phyloP scores from a whole-genome alignment of 2,797 vertebrate genomes.

The Ptychadena robeensis region DNA sequence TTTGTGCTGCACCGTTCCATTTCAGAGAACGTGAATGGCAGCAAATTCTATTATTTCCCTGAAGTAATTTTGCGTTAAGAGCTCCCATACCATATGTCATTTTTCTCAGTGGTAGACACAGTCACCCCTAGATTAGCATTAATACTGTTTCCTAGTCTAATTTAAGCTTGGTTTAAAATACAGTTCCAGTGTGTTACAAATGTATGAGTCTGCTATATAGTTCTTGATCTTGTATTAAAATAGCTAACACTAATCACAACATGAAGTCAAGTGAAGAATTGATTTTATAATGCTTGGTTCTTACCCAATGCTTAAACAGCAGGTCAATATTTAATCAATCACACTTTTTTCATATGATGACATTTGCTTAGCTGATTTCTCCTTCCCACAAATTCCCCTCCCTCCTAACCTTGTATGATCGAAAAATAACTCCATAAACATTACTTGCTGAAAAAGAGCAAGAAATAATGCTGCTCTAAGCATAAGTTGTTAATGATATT shows the following conservation, averaged over 20 bases:
- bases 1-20: not conserved
- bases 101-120: constrained; percentile 24
- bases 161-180: constrained; percentile 28
- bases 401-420: constrained; percentile 42
- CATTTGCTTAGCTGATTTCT: constrained; percentile 56
- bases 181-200: constrained; percentile 35
- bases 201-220: constrained; percentile 44
- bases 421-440: constrained; percentile 39
- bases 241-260: constrained; percentile 60
- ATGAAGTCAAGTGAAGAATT: constrained; percentile 62
- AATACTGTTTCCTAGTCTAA: constrained; percentile 23
- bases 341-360: constrained; percentile 56
- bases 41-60: constrained; percentile 13
- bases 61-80: constrained; percentile 26
- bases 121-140: constrained; percentile 27
- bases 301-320: constrained; percentile 62
- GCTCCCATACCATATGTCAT: constrained; percentile 24
- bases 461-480: constrained; percentile 42
- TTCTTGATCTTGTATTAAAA: constrained; percentile 53
- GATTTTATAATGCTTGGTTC: constrained; percentile 60
- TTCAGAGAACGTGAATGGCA: not conserved
- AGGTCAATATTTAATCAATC: constrained; percentile 63
- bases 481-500: constrained; percentile 42
- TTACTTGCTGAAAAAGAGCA: constrained; percentile 30
- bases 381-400: constrained; percentile 37